phyloP scores from a whole-genome alignment of 2,113 vertebrate genomes.

The Daphoenositta chrysoptera region DNA sequence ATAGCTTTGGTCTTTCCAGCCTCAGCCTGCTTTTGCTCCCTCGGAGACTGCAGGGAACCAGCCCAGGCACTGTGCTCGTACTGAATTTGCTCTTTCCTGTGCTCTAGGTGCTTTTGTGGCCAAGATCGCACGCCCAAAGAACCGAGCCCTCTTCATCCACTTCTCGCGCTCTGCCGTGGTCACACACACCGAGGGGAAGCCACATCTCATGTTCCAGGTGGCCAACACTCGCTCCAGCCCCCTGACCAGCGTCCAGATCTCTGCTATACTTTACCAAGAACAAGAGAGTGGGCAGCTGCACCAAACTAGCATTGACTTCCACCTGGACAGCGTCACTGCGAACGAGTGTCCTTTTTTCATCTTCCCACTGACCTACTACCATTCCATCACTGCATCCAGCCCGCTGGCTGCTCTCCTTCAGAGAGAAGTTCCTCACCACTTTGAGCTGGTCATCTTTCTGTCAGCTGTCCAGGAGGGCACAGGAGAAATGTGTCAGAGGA shows the following conservation, averaged over 20 bases:
- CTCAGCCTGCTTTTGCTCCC: not conserved
- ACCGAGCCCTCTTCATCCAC: slow-evolving; percentile 87
- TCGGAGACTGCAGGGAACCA: not conserved
- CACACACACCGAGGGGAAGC: slow-evolving; percentile 81
- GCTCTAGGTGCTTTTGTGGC: slow-evolving; percentile 94
- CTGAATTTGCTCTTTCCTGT: not conserved
- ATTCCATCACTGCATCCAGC: slow-evolving; percentile 82
- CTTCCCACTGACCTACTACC: slow-evolving; percentile 91
- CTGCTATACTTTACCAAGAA: slow-evolving; percentile 90
- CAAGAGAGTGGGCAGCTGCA: slow-evolving; percentile 82
- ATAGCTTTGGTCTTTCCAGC: not conserved
- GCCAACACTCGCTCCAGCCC: slow-evolving; percentile 87
- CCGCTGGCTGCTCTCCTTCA: slow-evolving; percentile 83
- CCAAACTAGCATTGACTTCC: slow-evolving; percentile 90
- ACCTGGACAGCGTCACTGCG: slow-evolving; percentile 78
- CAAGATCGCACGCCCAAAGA: slow-evolving; percentile 95
- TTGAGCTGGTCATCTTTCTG: slow-evolving; percentile 91
- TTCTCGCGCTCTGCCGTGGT: slow-evolving; percentile 89
- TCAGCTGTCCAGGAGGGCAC: slow-evolving; percentile 92
- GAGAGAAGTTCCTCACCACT: slow-evolving; percentile 76
- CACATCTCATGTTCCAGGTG: slow-evolving; percentile 87
- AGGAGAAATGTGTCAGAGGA: slow-evolving; percentile 90
- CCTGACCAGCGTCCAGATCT: slow-evolving; percentile 84
- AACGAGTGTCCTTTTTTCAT: slow-evolving; percentile 89
- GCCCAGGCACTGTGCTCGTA: not conserved